These are phyloP conservation scores for Gryllus longicercus DNA, from an alignment of 2,888 invertebrate genomes.

Conservation along the genomic window DNA sequence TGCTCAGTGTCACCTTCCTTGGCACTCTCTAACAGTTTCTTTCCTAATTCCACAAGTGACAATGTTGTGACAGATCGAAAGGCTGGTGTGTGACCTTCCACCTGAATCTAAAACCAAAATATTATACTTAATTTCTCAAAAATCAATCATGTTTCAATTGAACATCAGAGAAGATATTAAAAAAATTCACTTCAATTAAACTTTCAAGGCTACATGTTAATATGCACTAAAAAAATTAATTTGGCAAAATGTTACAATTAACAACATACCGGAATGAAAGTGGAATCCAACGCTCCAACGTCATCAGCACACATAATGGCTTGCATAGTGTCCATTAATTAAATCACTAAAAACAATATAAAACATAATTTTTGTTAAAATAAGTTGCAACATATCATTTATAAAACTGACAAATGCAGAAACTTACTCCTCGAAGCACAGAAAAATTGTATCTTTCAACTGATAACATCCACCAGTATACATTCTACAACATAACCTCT, in stretches of 20 bases:
- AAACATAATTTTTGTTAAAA: not conserved
- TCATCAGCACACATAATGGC: conserved; percentile 46
- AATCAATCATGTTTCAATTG: not conserved
- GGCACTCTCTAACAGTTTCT: conserved; percentile 74
- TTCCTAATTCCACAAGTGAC: conserved; percentile 74
- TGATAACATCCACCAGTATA: conserved; percentile 11
- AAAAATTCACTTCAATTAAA: no score
- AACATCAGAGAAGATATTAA: no score
- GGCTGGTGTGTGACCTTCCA: not conserved
- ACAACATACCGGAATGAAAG: conserved; percentile 50
- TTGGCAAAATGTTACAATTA: no score
- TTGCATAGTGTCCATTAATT: conserved; percentile 31
- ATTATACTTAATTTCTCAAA: no score
- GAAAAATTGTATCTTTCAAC: not conserved
- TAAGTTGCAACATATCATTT: not conserved
- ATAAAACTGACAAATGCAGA: no score
- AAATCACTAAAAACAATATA: conserved; percentile 21
- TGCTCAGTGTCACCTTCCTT: conserved; percentile 72
- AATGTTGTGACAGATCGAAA: conserved; percentile 39
- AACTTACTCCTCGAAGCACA: not conserved
- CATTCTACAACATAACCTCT: not conserved
- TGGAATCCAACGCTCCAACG: conserved; percentile 46
- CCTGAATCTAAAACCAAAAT: not conserved
- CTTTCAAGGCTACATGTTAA: no score
- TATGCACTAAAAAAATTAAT: no score